Conservation (phyloP, 2,113 vertebrate species). For the Machaerirhynchus nigripectus region DNA sequence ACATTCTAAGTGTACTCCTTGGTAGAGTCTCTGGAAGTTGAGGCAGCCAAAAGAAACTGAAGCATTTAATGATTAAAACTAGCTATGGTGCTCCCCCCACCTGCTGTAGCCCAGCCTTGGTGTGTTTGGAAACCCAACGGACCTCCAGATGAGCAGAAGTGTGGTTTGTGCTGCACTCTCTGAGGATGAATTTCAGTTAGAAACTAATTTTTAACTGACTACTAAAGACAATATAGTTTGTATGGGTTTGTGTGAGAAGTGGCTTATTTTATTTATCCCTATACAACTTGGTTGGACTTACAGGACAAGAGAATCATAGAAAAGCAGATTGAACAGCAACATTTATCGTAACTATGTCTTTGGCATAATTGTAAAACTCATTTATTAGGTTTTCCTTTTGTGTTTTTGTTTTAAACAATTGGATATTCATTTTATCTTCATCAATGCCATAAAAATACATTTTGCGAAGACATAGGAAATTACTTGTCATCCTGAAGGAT, state of each 20-base stretch:
- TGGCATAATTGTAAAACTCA: neutral
- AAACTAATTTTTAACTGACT: neutral
- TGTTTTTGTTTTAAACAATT: neutral
- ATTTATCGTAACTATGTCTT: neutral
- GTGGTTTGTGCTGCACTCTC: neutral
- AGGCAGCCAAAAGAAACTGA: neutral
- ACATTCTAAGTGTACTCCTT: neutral
- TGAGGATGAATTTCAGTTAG: neutral
- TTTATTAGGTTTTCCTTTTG: neutral
- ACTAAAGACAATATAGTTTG: neutral
- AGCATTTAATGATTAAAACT: neutral
- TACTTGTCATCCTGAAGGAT: neutral
- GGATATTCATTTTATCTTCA: neutral
- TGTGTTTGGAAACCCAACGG: neutral
- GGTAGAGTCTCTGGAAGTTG: neutral
- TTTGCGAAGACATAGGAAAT: neutral
- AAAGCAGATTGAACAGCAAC: neutral
- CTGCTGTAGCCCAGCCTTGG: neutral
- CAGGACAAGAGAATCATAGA: neutral
- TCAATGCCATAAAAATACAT: neutral
- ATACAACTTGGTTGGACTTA: neutral
- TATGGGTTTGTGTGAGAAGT: accelerated
- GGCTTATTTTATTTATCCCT: neutral
- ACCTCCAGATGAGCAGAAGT: neutral
- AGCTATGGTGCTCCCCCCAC: accelerated